Evolutionary conservation across 1,140 invertebrate genomes (phyloP).

Genomic region (Marisa cornuarietis): DNA sequence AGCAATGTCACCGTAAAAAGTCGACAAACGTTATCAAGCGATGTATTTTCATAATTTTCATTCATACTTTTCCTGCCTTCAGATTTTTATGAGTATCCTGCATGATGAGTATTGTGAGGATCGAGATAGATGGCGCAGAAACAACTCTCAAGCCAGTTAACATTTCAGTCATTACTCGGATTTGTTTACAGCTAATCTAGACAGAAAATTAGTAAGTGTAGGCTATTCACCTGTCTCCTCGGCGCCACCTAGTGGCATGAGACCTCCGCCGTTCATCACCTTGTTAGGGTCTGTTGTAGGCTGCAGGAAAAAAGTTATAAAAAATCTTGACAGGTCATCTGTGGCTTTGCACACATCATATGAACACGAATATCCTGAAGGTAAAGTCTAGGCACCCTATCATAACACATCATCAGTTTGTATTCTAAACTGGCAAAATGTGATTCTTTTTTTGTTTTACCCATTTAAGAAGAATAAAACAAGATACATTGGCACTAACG

Average conservation of each 20-base stretch:
- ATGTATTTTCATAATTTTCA: no score
- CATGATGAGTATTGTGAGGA: no score
- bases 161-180: background rate
- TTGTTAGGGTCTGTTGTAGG: constrained; percentile 25
- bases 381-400: no score
- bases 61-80: no score
- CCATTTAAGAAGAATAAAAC: background rate
- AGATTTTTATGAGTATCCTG: no score
- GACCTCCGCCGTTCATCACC: constrained; percentile 63
- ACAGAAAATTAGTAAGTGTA: background rate
- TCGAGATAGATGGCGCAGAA: background rate
- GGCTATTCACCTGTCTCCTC: constrained; percentile 68
- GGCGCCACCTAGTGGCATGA: constrained; percentile 86
- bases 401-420: background rate
- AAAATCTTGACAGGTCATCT: no score
- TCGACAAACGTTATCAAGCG: constrained; percentile 10
- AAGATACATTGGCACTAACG: background rate
- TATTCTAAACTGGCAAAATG: background rate
- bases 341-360: background rate
- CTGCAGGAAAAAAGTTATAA: constrained; percentile 6
- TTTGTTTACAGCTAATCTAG: no score
- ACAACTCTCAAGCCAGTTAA: background rate
- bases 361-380: no score
- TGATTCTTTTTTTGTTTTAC: background rate
- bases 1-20: no score